Base-by-base conservation (phyloP, 2,113 vertebrate species). In the Todiramphus saurophagus region DNA sequence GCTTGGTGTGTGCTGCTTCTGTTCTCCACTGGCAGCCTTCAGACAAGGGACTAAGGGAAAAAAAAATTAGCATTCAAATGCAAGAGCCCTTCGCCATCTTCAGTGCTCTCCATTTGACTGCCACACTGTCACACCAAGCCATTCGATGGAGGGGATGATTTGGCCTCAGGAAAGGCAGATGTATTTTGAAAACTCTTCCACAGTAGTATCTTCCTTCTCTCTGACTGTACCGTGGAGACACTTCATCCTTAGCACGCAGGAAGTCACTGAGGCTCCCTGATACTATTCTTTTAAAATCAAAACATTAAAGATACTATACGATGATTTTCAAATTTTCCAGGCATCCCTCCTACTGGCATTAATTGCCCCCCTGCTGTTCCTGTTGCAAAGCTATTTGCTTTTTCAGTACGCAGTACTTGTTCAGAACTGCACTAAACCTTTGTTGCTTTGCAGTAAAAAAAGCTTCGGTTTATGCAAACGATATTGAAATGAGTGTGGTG, bases 211-310 rank as follows among this genome's bases (percentile, higher is more conserved):
- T 73, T 82, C 80, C 31, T 81, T 60, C 44, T 59, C 46, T 64
- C 81, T 60, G 67, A 31, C 39, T 63, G 44, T 62, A 30, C 15
- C 14, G 12, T 18, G 7, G 85, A 93, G 75, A 25, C 67, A n/a
- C 13, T 66, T 89, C 64, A 37, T 63, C n/a, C 64, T 81, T 89
- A 58, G 56, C 48, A 33, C 27, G 17, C 41, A 69, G 89, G 82
- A 92, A 87, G 50, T 74, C 58, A 58, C 60, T 62, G 66, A 87
- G 64, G 70, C 46, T 68, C 43, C 83, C 53, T 58, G 60, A 60
- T 78, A 37, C 55, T 80, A 21, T 74, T 80, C 56, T 83, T 89
- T 87, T 64, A 77, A 95, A 96, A 82, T 90, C 81, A 93, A 96
- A 94, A 83, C 59, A 84, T 56, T 90, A 68, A 86, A 90, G 84